A percentile compares a stretch with the other conserved stretches of the same genome.
Evolutionary conservation across 1,140 invertebrate species (phyloP).

Genomic region (Eriosoma lanigerum): DNA sequence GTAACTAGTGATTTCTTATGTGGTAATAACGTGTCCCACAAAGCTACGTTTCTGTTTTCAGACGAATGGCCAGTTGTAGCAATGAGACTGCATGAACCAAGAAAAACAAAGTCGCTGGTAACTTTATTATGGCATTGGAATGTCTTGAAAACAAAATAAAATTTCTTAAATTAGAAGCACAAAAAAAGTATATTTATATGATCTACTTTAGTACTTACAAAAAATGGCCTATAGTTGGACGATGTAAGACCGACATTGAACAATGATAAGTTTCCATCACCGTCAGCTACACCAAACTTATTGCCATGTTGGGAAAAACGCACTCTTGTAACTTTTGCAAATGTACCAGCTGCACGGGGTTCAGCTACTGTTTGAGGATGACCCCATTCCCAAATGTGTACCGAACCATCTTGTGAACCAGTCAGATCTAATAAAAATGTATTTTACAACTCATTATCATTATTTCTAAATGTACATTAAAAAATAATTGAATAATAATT

Average conservation of each 20-base stretch:
- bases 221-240: slow-evolving; percentile 85
- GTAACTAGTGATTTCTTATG: slow-evolving; percentile 89
- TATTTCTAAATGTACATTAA: neutral
- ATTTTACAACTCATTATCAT: neutral
- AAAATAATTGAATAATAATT: slow-evolving; percentile 32
- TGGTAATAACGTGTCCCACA: slow-evolving; percentile 98
- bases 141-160: slow-evolving; percentile 68
- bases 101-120: slow-evolving; percentile 95
- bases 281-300: slow-evolving; percentile 96
- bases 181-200: too few species aligned
- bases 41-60: slow-evolving; percentile 95
- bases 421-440: slow-evolving; percentile 75
- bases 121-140: slow-evolving; percentile 96
- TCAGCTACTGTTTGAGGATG: slow-evolving; percentile 86
- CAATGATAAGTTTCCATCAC: slow-evolving; percentile 84
- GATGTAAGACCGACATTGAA: slow-evolving; percentile 85
- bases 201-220: slow-evolving; percentile 70
- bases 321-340: slow-evolving; percentile 94
- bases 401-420: slow-evolving; percentile 95
- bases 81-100: slow-evolving; percentile 94
- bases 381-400: slow-evolving; percentile 97
- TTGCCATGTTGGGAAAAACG: slow-evolving; percentile 96
- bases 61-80: slow-evolving; percentile 97
- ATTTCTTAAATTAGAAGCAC: neutral
- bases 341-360: slow-evolving; percentile 84